Base-by-base conservation (phyloP, 2,888 invertebrate species). In the Melitaea athalia region DNA sequence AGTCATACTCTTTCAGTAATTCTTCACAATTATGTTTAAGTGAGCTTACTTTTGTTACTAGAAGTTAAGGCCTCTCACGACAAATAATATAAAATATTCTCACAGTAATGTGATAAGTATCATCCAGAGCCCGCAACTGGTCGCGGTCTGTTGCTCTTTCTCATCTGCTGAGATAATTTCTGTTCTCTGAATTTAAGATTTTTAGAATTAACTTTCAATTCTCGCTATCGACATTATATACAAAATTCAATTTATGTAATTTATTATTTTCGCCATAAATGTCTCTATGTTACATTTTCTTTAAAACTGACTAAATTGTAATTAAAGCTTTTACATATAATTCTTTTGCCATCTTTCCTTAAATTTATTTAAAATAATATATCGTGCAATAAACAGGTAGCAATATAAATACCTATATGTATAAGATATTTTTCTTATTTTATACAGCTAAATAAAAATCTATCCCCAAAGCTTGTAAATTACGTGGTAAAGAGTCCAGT, bases 71-170 rank as follows among this genome's bases (percentile, higher is more conserved):
- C 64, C 64, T 76, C 75, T 73, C 73, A 75, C 72, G 76, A 74
- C 68, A 72, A 72, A 72, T 65, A 68, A 72, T 68, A 72, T 62
- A 68, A 71, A 68, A 74, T 75, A 78, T 80, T 81, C 81, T 77
- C 81, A 80, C 73, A 75, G 79, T 78, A 81, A 81, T 67, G 72
- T 75, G 78, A 80, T 79, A 80, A 74, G 76, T 65, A 70, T 70
- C 73, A 75, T 71, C 72, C 74, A 75, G 67, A 68, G 70, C 71
- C 75, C 76, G 70, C 73, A 73, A 74, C 70, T 68, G 66, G 78
- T 75, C 70, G 72, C 77, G 78, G 75, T 78, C 76, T 70, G 74
- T 53, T 75, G 77, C 73, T 68, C 33, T 14, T 55, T 55, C 63
- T 67, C 64, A 59, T 71, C 69, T 50, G 62, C 64, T 63, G 70